Base-by-base conservation (phyloP, 2,113 vertebrate genomes). In the Panthera uncia region DNA sequence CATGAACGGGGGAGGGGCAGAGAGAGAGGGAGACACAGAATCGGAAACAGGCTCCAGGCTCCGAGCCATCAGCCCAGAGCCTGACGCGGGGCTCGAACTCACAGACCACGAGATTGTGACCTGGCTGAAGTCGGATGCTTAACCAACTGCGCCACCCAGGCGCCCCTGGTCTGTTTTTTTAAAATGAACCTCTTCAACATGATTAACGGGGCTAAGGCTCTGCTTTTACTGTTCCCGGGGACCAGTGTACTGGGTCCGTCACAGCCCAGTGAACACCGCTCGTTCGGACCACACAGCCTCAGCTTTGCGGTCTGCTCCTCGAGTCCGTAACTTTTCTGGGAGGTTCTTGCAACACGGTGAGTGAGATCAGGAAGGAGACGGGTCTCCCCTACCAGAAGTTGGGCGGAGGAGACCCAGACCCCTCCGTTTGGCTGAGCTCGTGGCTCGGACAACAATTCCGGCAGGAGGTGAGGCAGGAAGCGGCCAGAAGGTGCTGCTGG, bases 251-350 rank as follows among this genome's bases (percentile, higher is more conserved):
- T 0, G 7, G 57, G 55, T 13, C 21, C 23, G 41, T 13, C 27
- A 6, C 1, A 10, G 33, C 29, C 8, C 25, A 14, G 63, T 48
- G 41, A 76, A 36, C 0, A 18, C 0, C 1, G 23, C 45, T 78
- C 57, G 29, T 5, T 0, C 25, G 71, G 0, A 16, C 33, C 1
- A 45, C 14, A 12, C 36, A 57, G 71, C 50, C 69, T 36, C 4
- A 4, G 1, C 18, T 12, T 1, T 5, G 33, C 4, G 41, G 29
- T 31, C 50, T 33, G 29, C 19, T 68, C 38, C 31, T 12, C 55
- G 41, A 45, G 31, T 38, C 15, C 15, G 0, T 4, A 25, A 41
- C 38, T 71, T 18, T 68, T 41, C 48, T 45, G 36, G 48, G n/a
- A 80, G 23, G 45, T 66, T 68, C 52, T 14, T 23, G 1, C 18